A percentile compares a stretch with the other conserved stretches of the same genome.
These are phyloP conservation scores for Myrmecophaga tridactyla DNA, from an alignment of 2,113 vertebrate species.

Conservation along the genomic window DNA sequence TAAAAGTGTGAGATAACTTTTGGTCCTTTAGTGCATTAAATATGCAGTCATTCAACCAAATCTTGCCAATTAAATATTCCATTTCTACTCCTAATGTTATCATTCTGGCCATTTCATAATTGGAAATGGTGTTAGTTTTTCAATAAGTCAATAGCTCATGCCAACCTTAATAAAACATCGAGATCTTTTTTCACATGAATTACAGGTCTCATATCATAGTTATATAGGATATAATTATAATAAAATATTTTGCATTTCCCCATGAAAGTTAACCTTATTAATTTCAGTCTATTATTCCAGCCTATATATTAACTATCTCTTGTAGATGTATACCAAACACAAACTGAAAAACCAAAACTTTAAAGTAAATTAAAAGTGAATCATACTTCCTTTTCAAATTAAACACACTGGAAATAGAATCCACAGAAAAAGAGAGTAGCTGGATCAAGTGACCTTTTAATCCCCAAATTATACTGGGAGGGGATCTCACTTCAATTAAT, in stretches of 20 bases:
- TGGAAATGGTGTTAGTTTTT: background rate
- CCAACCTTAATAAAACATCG: constrained; percentile 17
- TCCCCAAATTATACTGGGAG: background rate
- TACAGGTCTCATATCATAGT: background rate
- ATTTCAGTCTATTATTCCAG: background rate
- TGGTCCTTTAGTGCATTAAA: background rate
- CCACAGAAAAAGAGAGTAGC: background rate
- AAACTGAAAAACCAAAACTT: background rate
- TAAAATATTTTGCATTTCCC: constrained; percentile 25
- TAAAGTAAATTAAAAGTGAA: constrained; percentile 28
- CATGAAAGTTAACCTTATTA: constrained; percentile 7
- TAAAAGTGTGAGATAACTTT: background rate
- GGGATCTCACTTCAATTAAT: background rate
- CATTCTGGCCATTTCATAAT: background rate
- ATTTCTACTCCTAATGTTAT: background rate
- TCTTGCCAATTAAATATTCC: background rate
- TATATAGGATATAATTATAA: constrained; percentile 17
- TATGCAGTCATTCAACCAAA: constrained; percentile 19
- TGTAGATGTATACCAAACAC: background rate
- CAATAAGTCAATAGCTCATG: constrained; percentile 6
- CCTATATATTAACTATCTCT: background rate
- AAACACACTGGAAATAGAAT: background rate
- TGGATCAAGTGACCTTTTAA: background rate
- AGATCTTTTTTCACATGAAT: background rate
- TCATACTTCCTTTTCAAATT: constrained; percentile 23